Percentiles rank a stretch among this genome's conserved stretches.
Evolutionary conservation across 2,113 vertebrate genomes (phyloP).

Genomic region (Cyrtonyx montezumae): DNA sequence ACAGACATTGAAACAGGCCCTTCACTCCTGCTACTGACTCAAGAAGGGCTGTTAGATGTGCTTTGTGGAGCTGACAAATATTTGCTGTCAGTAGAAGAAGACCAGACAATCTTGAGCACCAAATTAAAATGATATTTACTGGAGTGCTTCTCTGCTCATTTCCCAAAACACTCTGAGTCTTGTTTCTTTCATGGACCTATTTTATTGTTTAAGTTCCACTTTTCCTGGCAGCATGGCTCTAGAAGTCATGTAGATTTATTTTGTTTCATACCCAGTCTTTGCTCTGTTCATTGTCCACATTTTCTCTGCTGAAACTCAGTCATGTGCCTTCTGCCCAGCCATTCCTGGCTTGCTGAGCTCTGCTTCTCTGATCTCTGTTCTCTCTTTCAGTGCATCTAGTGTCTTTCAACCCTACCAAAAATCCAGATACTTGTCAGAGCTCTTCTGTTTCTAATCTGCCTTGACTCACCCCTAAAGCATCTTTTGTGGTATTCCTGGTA

Average conservation of each 20-base stretch:
- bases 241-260: not conserved
- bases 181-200: not conserved
- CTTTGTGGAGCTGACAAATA: not conserved
- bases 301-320: not conserved
- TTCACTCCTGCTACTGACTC: not conserved
- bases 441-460: not conserved
- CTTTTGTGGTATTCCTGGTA: not conserved
- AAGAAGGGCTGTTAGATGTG: not conserved
- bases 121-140: conserved; percentile 1
- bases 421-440: rapidly evolving
- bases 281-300: not conserved
- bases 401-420: not conserved
- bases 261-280: not conserved
- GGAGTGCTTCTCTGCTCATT: not conserved
- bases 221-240: conserved; percentile 14
- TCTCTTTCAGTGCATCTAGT: not conserved
- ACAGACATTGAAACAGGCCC: not conserved
- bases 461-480: not conserved
- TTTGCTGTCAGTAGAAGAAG: conserved; percentile 13
- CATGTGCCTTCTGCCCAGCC: not conserved
- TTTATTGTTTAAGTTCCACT: not conserved
- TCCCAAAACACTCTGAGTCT: not conserved
- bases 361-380: not conserved
- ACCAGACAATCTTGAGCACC: not conserved
- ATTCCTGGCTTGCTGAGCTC: rapidly evolving